Conservation (phyloP, 1,140 invertebrate species). For the Hylaeus anthracinus region DNA sequence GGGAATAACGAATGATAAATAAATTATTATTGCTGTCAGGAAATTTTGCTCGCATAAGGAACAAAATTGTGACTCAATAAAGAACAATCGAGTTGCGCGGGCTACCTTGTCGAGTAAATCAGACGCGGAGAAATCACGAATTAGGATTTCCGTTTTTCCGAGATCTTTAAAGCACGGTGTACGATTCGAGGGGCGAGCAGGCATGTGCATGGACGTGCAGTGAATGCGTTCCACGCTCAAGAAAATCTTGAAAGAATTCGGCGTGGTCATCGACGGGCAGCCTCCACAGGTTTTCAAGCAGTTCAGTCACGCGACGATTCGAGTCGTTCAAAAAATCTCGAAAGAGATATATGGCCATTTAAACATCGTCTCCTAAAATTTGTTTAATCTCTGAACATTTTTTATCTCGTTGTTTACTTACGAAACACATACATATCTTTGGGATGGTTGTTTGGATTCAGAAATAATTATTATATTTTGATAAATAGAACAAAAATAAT, state of each 20-base stretch:
- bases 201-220: neutral
- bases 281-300: neutral
- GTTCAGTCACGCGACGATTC: constrained; percentile 5
- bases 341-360: neutral
- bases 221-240: neutral
- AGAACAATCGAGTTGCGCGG: no score
- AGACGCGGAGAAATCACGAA: neutral
- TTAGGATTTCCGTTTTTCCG: constrained; percentile 11
- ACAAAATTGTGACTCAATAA: no score
- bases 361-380: neutral
- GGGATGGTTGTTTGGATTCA: no score
- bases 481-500: no score
- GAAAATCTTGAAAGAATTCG: constrained; percentile 21
- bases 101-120: neutral
- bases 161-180: constrained; percentile 12
- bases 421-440: no score
- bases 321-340: neutral
- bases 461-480: no score
- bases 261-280: neutral
- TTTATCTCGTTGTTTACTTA: no score
- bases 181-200: neutral
- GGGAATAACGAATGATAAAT: no score
- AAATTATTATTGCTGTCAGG: no score
- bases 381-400: no score
- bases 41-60: no score